Percentiles rank a stretch among this genome's conserved stretches.
Evolutionary conservation across 1,140 invertebrate genomes (phyloP).

Genomic region (Agrilus planipennis): DNA sequence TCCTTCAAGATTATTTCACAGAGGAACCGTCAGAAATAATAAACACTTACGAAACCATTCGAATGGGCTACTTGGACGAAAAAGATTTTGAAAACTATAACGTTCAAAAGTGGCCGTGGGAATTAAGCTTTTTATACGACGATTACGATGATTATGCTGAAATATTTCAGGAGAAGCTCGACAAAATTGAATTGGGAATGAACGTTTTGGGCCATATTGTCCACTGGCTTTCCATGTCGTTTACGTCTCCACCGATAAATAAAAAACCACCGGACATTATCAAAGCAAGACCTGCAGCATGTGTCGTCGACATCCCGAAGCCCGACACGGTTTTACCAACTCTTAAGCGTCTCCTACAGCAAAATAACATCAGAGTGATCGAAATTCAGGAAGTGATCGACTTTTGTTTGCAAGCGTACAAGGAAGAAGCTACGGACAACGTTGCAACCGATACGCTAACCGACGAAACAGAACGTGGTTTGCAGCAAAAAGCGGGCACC

Average conservation of each 20-base stretch:
- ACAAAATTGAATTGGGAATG: slow-evolving; percentile 2
- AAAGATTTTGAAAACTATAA: slow-evolving; percentile 33
- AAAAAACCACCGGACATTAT: slow-evolving; percentile 28
- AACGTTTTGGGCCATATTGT: slow-evolving; percentile 11
- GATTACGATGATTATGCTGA: slow-evolving; percentile 9
- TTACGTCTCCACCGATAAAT: slow-evolving; percentile 27
- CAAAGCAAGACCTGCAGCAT: slow-evolving; percentile 32
- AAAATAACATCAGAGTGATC: slow-evolving; percentile 38
- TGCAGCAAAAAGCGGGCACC: slow-evolving; percentile 7
- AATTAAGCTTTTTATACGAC: too few species aligned
- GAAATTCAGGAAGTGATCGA: slow-evolving; percentile 42
- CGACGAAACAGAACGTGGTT: slow-evolving; percentile 10
- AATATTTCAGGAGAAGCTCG: neutral
- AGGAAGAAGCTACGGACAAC: slow-evolving; percentile 37
- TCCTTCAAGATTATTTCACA: slow-evolving; percentile 7
- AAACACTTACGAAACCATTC: slow-evolving; percentile 15
- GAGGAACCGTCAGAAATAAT: slow-evolving; percentile 15
- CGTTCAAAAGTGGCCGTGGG: slow-evolving; percentile 28
- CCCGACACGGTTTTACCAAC: slow-evolving; percentile 27
- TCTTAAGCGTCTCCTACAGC: slow-evolving; percentile 37
- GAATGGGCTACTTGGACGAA: slow-evolving; percentile 26
- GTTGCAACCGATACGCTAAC: slow-evolving; percentile 26
- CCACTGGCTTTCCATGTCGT: slow-evolving; percentile 28
- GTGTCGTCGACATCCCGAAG: slow-evolving; percentile 39
- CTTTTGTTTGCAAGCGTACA: slow-evolving; percentile 41